Evolutionary conservation across 2,797 vertebrate species (phyloP).

Genomic region (Girardinus metallicus): DNA sequence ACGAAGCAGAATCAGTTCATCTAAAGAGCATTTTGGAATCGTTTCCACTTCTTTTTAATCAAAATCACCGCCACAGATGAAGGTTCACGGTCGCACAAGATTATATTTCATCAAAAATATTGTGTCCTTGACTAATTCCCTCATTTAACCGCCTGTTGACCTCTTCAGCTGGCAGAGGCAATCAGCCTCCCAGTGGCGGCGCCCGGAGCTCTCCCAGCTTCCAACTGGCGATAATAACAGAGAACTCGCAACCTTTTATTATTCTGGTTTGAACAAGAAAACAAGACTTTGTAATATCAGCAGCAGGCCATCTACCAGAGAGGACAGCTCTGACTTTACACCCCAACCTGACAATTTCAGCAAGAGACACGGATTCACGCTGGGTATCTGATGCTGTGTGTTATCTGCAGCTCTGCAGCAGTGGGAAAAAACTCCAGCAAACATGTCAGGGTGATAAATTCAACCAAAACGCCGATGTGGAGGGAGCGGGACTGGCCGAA

Average conservation of each 20-base stretch:
- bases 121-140: constrained; percentile 52
- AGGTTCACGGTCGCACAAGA: constrained; percentile 17
- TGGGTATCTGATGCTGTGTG: constrained; percentile 31
- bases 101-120: constrained; percentile 41
- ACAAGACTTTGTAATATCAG: constrained; percentile 22
- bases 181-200: constrained; percentile 47
- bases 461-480: constrained; percentile 41
- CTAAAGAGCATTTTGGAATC: constrained; percentile 34
- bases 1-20: constrained; percentile 19
- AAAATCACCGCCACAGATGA: constrained; percentile 33
- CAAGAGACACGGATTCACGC: constrained; percentile 15
- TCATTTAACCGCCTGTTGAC: constrained; percentile 54
- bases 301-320: constrained; percentile 27
- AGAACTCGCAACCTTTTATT: constrained; percentile 59
- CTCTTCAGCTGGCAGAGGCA: constrained; percentile 33
- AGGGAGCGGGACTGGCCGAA: constrained; percentile 39
- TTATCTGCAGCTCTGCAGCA: constrained; percentile 13
- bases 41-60: constrained; percentile 22
- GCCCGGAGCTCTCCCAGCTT: constrained; percentile 21
- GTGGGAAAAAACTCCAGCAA: constrained; percentile 28
- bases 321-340: constrained; percentile 29
- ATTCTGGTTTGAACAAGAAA: constrained; percentile 52
- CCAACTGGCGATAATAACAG: constrained; percentile 57
- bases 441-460: constrained; percentile 50
- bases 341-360: constrained; percentile 31